These are phyloP conservation scores for Apodemus sylvaticus DNA, from an alignment of 2,113 vertebrate species.

Conservation along the genomic window DNA sequence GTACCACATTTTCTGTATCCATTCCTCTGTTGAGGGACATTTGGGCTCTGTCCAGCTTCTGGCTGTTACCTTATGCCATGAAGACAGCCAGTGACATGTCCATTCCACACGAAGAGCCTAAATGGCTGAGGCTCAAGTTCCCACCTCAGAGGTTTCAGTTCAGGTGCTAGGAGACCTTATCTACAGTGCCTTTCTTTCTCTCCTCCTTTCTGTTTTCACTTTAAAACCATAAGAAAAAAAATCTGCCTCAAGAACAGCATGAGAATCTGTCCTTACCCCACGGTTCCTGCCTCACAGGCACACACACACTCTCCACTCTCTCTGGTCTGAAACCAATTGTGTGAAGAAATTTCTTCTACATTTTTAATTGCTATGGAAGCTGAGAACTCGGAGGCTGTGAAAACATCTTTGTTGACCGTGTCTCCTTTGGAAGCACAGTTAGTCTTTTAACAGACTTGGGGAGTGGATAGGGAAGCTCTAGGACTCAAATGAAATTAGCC, in stretches of 20 bases:
- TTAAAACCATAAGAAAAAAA: slow-evolving; percentile 15
- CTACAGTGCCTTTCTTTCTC: not conserved
- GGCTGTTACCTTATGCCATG: not conserved
- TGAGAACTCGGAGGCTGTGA: slow-evolving; percentile 35
- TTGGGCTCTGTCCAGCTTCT: too few relatives aligned
- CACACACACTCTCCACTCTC: slow-evolving; percentile 2
- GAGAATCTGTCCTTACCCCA: slow-evolving; percentile 15
- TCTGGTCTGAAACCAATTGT: slow-evolving; percentile 44
- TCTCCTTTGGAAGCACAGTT: slow-evolving; percentile 45
- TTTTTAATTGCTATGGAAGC: slow-evolving; percentile 37
- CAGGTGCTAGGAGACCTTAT: not conserved
- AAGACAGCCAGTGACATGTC: not conserved
- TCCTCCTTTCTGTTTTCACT: slow-evolving; percentile 6
- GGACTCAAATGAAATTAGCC: not conserved
- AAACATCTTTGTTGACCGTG: slow-evolving; percentile 38
- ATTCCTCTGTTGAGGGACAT: too few relatives aligned
- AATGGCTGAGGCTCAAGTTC: not conserved
- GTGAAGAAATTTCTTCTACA: slow-evolving; percentile 40
- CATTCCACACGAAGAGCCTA: not conserved
- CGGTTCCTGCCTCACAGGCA: not conserved
- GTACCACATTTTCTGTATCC: too few relatives aligned
- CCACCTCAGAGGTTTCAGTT: not conserved
- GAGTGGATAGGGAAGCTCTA: not conserved
- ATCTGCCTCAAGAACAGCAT: slow-evolving; percentile 23
- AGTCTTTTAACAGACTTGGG: slow-evolving; percentile 33